Percentiles rank a stretch among this genome's conserved stretches.
These are phyloP conservation scores for Basileuterus tristriatus DNA, from an alignment of 2,797 vertebrate species.

Conservation along the genomic window DNA sequence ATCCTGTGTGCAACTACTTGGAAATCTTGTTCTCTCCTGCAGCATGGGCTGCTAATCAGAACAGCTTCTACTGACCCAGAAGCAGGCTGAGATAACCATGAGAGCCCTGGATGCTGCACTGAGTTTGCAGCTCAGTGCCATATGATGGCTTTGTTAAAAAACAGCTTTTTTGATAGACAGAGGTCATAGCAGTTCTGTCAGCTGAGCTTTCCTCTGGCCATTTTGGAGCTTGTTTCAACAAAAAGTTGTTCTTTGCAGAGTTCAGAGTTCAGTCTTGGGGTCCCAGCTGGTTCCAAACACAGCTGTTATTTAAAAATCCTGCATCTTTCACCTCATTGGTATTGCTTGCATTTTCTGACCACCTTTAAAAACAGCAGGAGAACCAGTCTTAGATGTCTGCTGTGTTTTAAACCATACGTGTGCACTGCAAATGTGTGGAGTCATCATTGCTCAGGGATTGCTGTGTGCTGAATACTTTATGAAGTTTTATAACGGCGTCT, in stretches of 20 bases:
- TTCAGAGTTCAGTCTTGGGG: background rate
- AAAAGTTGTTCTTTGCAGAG: background rate
- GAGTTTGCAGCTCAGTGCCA: background rate
- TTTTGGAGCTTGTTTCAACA: background rate
- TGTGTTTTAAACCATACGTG: constrained; percentile 18
- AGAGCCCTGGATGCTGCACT: fast-evolving
- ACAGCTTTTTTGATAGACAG: background rate
- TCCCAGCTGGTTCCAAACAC: background rate
- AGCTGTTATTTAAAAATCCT: background rate
- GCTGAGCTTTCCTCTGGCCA: background rate
- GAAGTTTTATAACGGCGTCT: constrained; percentile 7
- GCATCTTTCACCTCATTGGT: constrained; percentile 1
- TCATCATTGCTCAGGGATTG: background rate
- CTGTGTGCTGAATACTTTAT: constrained; percentile 27
- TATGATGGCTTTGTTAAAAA: background rate
- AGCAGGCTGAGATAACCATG: background rate
- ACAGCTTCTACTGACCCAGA: background rate
- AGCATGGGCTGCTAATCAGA: background rate
- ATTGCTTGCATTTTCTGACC: background rate
- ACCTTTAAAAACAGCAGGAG: background rate
- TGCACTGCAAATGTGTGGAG: background rate
- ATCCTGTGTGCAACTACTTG: background rate
- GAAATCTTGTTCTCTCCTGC: background rate
- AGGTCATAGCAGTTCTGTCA: background rate
- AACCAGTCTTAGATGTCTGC: background rate